Evolutionary conservation across 2,888 invertebrate species (phyloP).

Genomic region (Muscina levida): DNA sequence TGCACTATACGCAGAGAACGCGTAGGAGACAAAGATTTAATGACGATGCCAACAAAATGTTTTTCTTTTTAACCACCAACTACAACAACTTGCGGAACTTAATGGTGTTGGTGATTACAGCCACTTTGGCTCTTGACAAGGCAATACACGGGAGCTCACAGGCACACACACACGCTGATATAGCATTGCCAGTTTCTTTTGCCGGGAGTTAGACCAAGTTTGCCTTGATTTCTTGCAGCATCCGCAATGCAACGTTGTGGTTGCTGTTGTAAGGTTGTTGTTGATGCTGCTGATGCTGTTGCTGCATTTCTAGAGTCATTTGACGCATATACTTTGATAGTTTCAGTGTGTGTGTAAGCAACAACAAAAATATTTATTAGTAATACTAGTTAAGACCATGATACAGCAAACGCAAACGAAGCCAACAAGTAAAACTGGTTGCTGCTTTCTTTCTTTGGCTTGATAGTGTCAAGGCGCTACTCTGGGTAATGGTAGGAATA

Average conservation of each 20-base stretch:
- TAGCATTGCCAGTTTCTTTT: too few species aligned
- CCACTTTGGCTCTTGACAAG: conserved; percentile 59
- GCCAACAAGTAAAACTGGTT: conserved; percentile 18
- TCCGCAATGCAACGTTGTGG: neutral
- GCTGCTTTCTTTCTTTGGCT: neutral
- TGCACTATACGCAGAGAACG: neutral
- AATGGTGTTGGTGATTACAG: conserved; percentile 65
- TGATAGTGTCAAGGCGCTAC: too few species aligned
- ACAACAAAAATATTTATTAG: conserved; percentile 51
- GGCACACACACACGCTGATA: conserved; percentile 29
- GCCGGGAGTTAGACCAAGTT: too few species aligned
- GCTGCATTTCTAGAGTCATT: conserved; percentile 13
- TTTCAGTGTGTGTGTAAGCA: conserved; percentile 5
- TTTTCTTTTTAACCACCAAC: conserved; percentile 32
- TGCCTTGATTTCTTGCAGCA: too few species aligned
- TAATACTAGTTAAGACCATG: conserved; percentile 51
- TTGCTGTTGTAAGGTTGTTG: conserved; percentile 34
- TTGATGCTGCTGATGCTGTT: neutral
- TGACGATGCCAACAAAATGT: conserved; percentile 66
- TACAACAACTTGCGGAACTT: conserved; percentile 32
- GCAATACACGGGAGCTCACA: conserved; percentile 2
- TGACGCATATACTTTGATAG: conserved; percentile 25
- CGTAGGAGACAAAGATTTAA: conserved; percentile 51
- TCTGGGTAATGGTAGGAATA: too few species aligned
- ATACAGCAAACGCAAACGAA: conserved; percentile 15